phyloP scores from a whole-genome alignment of 2,113 vertebrate genomes.

The Mionectes macconnelli region DNA sequence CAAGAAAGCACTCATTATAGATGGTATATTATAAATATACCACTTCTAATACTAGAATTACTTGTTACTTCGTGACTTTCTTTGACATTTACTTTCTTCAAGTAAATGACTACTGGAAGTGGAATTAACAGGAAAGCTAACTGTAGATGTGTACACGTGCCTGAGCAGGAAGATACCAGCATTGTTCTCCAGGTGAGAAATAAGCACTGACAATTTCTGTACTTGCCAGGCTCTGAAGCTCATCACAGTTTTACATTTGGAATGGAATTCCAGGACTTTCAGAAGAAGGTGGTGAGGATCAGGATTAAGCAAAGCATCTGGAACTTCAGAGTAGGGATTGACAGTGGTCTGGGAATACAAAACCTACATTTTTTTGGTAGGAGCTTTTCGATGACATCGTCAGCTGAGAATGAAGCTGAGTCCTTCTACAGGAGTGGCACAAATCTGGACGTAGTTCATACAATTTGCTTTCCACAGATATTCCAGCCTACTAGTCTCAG shows the following conservation, averaged over 20 bases:
- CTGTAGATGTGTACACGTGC: background rate
- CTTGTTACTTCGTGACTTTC: background rate
- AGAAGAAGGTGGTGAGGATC: background rate
- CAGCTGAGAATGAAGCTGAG: conserved; percentile 4
- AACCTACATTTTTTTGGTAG: background rate
- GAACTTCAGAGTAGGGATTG: background rate
- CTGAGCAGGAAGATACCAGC: background rate
- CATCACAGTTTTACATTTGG: background rate
- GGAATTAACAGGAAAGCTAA: background rate
- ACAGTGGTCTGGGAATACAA: background rate
- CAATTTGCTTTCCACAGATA: background rate
- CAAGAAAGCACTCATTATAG: background rate
- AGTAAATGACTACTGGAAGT: background rate
- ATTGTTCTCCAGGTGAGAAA: background rate
- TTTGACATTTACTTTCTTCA: background rate
- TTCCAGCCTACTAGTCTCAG: background rate
- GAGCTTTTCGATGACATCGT: background rate
- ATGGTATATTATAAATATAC: background rate
- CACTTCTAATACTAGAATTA: background rate
- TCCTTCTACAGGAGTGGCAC: background rate
- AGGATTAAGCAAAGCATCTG: background rate
- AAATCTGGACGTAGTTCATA: background rate
- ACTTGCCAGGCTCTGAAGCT: background rate
- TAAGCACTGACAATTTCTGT: background rate
- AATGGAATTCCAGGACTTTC: background rate